Base-by-base conservation (phyloP, 1,140 invertebrate genomes). In the Drosophila oshimai region DNA sequence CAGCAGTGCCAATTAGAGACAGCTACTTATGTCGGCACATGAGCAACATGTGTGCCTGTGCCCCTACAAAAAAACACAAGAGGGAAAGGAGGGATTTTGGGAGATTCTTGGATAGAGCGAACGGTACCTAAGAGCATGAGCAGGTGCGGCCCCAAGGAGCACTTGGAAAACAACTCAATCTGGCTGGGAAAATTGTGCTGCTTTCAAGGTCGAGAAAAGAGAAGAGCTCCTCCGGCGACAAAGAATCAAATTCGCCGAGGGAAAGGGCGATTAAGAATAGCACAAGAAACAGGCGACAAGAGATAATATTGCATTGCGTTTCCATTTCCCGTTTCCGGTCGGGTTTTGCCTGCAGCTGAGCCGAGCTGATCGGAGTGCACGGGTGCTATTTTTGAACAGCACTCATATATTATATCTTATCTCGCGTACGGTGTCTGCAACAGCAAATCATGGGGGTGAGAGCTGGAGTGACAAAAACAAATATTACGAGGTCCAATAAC, bases 381-480 rank as follows among this genome's bases (percentile, higher is more conserved):
- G 47, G 62, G 50, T 73, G 78, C 78, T 83, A 83, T 83, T 83
- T 83, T 49, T 84, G 69, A 74, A 81, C 58, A 36, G 67, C 60
- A 58, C 61, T 64, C 51, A 61, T 84, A 83, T 76, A 53, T 53
- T 64, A 74, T 84, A 83, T 83, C 78, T 84, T 83, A 83, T 83
- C 79, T 58, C 12, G 36, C 20, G 20, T 61, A 54, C 49, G 34
- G 47, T 42, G 36, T 39, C 58, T 55, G 58, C 60, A 62, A 42
- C 28, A 51, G 54, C 41, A 34, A 71, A 33, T 45, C 18, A 62
- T 69, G 42, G 49, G 73, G 60, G 73, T 60, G 67, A 50, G 61
- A 7, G 31, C 51, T 53, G 49, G 31, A 68, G 73, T 68, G 78
- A 77, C 51, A 74, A 69, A 75, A 81, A 76, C 60, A 83, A 76